These are phyloP conservation scores for Epinephelus lanceolatus DNA, from an alignment of 2,113 vertebrate species.

Conservation along the genomic window DNA sequence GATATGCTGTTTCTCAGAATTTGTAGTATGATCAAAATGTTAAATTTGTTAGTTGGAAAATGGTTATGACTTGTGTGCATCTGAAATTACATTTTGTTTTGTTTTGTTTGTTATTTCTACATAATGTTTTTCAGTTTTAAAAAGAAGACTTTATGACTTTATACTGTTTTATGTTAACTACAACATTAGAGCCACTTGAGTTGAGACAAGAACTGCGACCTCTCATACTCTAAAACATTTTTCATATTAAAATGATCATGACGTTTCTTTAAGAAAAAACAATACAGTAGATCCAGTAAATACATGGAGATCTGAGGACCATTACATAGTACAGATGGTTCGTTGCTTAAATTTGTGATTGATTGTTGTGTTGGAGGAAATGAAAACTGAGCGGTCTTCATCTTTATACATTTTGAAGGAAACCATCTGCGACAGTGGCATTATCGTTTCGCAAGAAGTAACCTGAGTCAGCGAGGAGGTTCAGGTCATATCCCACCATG, in stretches of 20 bases:
- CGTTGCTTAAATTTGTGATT: neutral
- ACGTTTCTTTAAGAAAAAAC: neutral
- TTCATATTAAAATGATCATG: too few relatives aligned
- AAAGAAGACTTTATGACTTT: neutral
- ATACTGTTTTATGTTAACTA: neutral
- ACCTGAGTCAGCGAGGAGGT: slow-evolving; percentile 28
- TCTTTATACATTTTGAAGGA: neutral
- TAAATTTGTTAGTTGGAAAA: neutral
- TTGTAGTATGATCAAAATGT: neutral
- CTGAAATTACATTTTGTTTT: neutral
- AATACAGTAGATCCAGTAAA: neutral
- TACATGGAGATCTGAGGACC: neutral
- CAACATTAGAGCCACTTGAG: neutral
- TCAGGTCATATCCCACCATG: slow-evolving; percentile 73
- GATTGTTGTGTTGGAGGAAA: neutral
- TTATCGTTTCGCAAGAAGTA: slow-evolving; percentile 38
- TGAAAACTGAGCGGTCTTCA: neutral
- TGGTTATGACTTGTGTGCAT: neutral
- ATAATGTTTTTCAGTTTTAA: neutral
- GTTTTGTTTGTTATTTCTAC: too few relatives aligned
- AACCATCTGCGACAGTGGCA: slow-evolving; percentile 43
- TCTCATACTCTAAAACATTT: too few relatives aligned
- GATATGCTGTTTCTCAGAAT: too few relatives aligned
- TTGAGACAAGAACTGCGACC: too few relatives aligned
- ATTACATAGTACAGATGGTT: neutral